A percentile compares a stretch with the other conserved stretches of the same genome.
These are phyloP conservation scores for Decapterus maruadsi DNA, from an alignment of 2,797 vertebrate genomes.

Conservation along the genomic window DNA sequence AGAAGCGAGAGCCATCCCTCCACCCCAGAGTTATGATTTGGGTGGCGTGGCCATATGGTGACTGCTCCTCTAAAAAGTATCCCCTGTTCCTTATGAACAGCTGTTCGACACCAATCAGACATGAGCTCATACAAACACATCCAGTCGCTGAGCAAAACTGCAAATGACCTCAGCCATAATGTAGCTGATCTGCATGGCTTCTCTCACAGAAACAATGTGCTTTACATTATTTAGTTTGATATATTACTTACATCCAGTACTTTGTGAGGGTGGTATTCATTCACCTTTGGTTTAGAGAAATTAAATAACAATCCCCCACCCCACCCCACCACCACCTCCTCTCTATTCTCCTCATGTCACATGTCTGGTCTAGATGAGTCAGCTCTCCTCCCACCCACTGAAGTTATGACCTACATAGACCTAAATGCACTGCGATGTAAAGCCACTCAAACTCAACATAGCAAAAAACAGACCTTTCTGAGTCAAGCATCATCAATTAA, in stretches of 20 bases:
- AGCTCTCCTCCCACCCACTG: slow-evolving; percentile 25
- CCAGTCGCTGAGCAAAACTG: slow-evolving; percentile 28
- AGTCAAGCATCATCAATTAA: slow-evolving; percentile 48
- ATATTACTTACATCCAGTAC: neutral
- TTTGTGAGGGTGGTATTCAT: neutral
- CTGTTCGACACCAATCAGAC: slow-evolving; percentile 56
- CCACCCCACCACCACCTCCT: no score
- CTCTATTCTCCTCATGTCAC: slow-evolving; percentile 12
- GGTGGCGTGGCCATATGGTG: slow-evolving; percentile 55
- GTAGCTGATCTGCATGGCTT: neutral
- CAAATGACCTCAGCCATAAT: slow-evolving; percentile 18
- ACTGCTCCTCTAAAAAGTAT: slow-evolving; percentile 45
- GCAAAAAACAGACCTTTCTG: neutral
- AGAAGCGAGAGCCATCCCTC: slow-evolving; percentile 22
- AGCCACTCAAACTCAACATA: slow-evolving; percentile 13
- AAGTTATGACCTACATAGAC: slow-evolving; percentile 36
- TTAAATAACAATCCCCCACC: neutral
- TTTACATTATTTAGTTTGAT: slow-evolving; percentile 8
- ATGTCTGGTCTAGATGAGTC: slow-evolving; percentile 28
- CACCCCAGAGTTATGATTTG: slow-evolving; percentile 28
- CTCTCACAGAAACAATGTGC: slow-evolving; percentile 10
- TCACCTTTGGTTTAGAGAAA: slow-evolving; percentile 5
- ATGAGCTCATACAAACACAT: slow-evolving; percentile 49
- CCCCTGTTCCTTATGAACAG: slow-evolving; percentile 63
- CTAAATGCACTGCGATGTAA: slow-evolving; percentile 2